Percentiles rank a stretch among this genome's conserved stretches.
These are phyloP conservation scores for Dysmachus trigonus DNA, from an alignment of 2,888 invertebrate genomes.

Conservation along the genomic window DNA sequence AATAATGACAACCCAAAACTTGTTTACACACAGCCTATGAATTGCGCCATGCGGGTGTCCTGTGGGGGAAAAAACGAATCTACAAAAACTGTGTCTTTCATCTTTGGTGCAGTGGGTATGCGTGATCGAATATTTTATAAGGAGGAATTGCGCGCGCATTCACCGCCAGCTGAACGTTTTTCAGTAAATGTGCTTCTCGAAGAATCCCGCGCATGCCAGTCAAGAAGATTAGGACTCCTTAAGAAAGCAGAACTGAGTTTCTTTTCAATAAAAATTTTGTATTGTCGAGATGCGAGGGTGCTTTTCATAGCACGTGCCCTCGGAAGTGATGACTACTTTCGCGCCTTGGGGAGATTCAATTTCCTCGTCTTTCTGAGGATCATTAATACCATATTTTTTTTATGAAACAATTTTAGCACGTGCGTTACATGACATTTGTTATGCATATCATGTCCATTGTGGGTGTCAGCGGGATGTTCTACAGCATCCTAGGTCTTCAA, in stretches of 20 bases:
- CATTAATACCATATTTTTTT: not conserved
- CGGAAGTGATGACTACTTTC: not conserved
- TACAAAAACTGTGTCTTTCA: not conserved
- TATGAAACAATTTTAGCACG: not conserved
- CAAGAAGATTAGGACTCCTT: slow-evolving; percentile 13
- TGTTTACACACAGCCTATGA: slow-evolving; percentile 30
- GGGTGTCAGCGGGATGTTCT: not conserved
- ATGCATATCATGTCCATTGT: not conserved
- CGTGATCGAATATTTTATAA: not conserved
- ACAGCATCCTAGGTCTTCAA: not conserved
- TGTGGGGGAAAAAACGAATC: not conserved
- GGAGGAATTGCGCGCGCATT: slow-evolving; percentile 16
- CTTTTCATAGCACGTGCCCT: slow-evolving; percentile 14
- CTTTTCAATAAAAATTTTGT: not conserved
- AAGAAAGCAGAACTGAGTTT: slow-evolving; percentile 18
- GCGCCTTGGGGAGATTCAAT: not conserved
- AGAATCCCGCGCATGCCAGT: slow-evolving; percentile 7
- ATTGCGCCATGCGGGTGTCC: slow-evolving; percentile 35
- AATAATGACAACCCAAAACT: slow-evolving; percentile 32
- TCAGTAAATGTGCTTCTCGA: not conserved
- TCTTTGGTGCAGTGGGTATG: not conserved
- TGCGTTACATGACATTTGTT: not conserved
- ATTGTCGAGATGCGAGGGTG: not conserved
- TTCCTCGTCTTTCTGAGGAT: not conserved
- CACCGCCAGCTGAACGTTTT: not conserved